Conservation (phyloP, 2,888 invertebrate genomes). For the Catocala nupta region DNA sequence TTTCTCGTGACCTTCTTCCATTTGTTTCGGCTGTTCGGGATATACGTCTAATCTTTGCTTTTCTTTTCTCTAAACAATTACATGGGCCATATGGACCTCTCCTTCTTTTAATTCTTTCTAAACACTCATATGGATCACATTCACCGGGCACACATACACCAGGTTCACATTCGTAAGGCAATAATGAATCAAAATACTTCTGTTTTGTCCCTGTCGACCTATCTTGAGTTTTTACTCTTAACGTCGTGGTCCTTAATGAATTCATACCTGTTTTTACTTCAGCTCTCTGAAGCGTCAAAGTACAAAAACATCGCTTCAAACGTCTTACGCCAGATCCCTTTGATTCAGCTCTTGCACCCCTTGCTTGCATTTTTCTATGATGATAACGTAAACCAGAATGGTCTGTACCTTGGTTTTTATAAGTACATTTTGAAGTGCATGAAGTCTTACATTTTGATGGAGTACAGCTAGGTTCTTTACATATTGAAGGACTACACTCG, state of each 20-base stretch:
- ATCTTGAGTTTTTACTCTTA: conserved; percentile 14
- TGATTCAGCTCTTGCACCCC: conserved; percentile 26
- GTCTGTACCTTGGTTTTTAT: conserved; percentile 4
- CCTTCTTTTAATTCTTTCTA: conserved; percentile 51
- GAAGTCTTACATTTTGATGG: conserved; percentile 10
- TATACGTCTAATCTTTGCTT: conserved; percentile 18
- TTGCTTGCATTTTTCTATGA: conserved; percentile 21
- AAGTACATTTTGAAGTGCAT: conserved; percentile 7
- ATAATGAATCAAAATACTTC: conserved; percentile 13
- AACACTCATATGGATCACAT: conserved; percentile 4
- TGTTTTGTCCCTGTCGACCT: conserved; percentile 28
- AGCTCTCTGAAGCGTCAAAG: conserved; percentile 47
- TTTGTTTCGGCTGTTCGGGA: conserved; percentile 25
- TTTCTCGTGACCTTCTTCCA: conserved; percentile 15
- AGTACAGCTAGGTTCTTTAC: conserved; percentile 7
- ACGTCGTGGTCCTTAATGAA: not conserved
- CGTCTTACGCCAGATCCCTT: conserved; percentile 35
- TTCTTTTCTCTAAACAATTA: too few species aligned
- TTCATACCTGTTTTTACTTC: conserved; percentile 19
- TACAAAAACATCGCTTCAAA: conserved; percentile 55
- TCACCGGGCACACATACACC: conserved; percentile 7
- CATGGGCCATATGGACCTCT: conserved; percentile 1
- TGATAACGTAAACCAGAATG: conserved; percentile 1
- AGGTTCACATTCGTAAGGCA: not conserved
- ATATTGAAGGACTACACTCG: conserved; percentile 4